Evolutionary conservation across 1,140 invertebrate genomes (phyloP), one percentile per base, ranked within the genome.

Genomic region (Scaptomyza graminum): DNA sequence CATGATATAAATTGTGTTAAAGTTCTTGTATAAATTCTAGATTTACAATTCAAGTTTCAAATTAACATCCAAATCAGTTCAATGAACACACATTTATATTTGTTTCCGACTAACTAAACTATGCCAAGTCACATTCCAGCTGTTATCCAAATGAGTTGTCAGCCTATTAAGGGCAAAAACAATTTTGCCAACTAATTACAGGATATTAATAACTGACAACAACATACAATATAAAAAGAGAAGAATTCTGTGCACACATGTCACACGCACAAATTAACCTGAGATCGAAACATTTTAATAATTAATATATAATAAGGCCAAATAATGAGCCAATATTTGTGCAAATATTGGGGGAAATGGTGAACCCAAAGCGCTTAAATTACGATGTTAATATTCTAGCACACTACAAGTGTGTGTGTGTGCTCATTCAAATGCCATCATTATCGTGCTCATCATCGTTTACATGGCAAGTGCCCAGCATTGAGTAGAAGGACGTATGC

Each of bases 391-490:
- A 31, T 46, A 43, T 46, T 22, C 39, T 31, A 47, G 12, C 39
- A 65, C 16, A 46, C 18, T 25, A 28, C 34, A 43, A 8, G 55
- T 46, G 55, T 67, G 67, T 43, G 49, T 68, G 67, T 75, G 63
- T 70, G 67, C 68, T 66, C 77, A 87, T 81, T 81, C 77, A 87
- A 79, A 76, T 79, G 73, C 79, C 83, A 83, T 88, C 83, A 88
- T 88, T 88, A 88, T 88, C 68, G 69, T 82, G 83, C 83, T 79
- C 83, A 87, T 79, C 83, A 85, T 80, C 77, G 81, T 85, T 85
- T 80, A 76, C 79, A 75, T 75, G 78, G 82, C 75, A 83, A 83
- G 79, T 83, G 67, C 76, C 75, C 54, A 56, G 46, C 34, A 57
- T 31, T 13, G 22, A 15, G 54, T 15, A 22, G 59, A 77, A 66